Base-by-base conservation (phyloP, 1,140 invertebrate genomes). In the Drosophila repleta region DNA sequence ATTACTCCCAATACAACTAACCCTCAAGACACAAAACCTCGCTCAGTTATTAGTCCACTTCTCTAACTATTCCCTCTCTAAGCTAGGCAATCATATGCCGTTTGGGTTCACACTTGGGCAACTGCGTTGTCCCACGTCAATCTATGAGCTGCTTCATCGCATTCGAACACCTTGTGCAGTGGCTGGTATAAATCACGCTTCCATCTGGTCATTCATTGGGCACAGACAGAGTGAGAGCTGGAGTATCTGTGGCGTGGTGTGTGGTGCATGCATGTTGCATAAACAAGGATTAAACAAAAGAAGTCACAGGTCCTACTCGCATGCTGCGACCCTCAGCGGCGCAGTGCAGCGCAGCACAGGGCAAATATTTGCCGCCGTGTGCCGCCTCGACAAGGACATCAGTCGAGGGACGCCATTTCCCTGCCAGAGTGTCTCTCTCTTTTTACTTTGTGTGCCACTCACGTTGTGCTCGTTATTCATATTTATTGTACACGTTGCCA, bases 391-490 rank as follows among this genome's bases (percentile, higher is more conserved):
- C 74, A 80, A 85, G 75, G 77, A 70, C 78, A 64, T 55, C 66
- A 58, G 53, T 24, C 60, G 53, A 21, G 62, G 18, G 39, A 29
- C 65, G 70, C 58, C 78, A 64, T 78, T 82, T 85, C 60, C 64
- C 78, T 71, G 82, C 62, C 80, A 64, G 29, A 6, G 32, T 35
- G 21, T 21, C 48, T 39, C 46, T 66, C 32, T 60, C 64, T 63
- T 67, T 79, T 72, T 87, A 82, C 82, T 88, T 88, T 73, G 83
- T 87, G 79, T 88, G 83, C 83, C 83, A 83, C 83, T 87, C 83
- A 87, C 83, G 83, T 87, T 76, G 83, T 79, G 79, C 83, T 87
- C 83, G 83, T 87, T 87, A 88, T 87, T 87, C 83, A 87, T 87
- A 87, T 87, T 88, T 87, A 88, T 87, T 87, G 83, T 84, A 88